Evolutionary conservation across 2,797 vertebrate genomes (phyloP).

Genomic region (Poecilia velifera): DNA sequence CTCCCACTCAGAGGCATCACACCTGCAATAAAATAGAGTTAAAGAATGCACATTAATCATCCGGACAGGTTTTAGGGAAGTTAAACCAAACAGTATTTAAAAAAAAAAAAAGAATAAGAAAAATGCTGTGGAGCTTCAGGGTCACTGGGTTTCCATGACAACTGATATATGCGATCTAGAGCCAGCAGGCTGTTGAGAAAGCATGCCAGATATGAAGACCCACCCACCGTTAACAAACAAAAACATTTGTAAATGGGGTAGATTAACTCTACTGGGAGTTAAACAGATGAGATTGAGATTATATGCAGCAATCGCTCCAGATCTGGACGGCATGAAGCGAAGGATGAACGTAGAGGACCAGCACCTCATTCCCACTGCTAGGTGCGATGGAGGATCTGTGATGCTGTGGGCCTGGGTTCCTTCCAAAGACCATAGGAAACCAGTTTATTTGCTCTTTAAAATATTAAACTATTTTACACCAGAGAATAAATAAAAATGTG

Average conservation of each 20-base stretch:
- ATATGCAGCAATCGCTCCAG: background rate
- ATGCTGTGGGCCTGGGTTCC: background rate
- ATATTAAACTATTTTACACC: background rate
- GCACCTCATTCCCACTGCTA: background rate
- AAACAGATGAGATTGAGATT: background rate
- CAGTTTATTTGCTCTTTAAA: background rate
- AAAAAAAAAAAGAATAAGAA: no score
- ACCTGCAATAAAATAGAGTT: constrained; percentile 41
- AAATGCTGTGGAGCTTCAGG: background rate
- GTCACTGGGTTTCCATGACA: background rate
- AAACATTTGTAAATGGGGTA: background rate
- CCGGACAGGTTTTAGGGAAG: constrained; percentile 12
- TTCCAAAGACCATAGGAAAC: background rate
- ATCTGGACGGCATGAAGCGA: background rate
- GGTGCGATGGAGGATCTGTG: background rate
- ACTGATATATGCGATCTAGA: background rate
- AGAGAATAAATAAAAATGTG: background rate
- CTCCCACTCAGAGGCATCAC: constrained; percentile 15
- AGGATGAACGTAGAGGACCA: background rate
- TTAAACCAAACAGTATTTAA: background rate
- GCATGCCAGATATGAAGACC: background rate
- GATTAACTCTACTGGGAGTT: background rate
- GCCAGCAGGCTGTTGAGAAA: background rate
- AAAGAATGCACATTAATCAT: constrained; percentile 17
- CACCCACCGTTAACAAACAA: background rate